phyloP scores from a whole-genome alignment of 2,888 invertebrate species.

The Harpalus rubripes region DNA sequence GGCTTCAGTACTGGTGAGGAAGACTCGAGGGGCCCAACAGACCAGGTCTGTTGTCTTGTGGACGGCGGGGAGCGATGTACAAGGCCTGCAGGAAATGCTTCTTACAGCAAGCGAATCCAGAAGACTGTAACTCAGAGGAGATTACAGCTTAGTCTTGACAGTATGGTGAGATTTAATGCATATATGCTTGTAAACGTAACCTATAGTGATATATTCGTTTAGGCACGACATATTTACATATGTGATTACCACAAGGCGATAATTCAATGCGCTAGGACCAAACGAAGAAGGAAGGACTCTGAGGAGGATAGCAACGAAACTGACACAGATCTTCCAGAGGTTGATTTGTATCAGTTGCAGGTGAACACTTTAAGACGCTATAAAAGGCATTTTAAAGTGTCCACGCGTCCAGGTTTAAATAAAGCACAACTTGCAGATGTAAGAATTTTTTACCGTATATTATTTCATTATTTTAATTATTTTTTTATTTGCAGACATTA shows the following conservation, averaged over 20 bases:
- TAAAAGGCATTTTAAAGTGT: conserved; percentile 95
- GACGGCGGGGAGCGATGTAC: conserved; percentile 93
- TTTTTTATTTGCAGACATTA: conserved; percentile 85
- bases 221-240: conserved; percentile 97
- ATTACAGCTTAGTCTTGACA: conserved; percentile 93
- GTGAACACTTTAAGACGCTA: conserved; percentile 96
- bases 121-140: conserved; percentile 95
- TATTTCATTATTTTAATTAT: conserved; percentile 12
- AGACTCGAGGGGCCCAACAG: conserved; percentile 92
- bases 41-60: conserved; percentile 95
- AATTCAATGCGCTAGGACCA: conserved; percentile 96
- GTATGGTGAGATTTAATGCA: conserved; percentile 79
- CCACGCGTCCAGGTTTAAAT: conserved; percentile 94
- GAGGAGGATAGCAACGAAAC: conserved; percentile 96
- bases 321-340: conserved; percentile 94
- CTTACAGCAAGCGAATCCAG: conserved; percentile 97
- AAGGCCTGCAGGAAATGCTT: conserved; percentile 94
- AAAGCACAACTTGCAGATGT: conserved; percentile 98
- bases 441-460: conserved; percentile 73
- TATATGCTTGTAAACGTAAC: background rate
- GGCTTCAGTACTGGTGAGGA: conserved; percentile 95
- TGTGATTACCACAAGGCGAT: conserved; percentile 98
- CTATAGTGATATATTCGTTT: conserved; percentile 71
- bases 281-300: conserved; percentile 94
- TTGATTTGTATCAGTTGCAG: conserved; percentile 95